Percentiles rank a stretch among this genome's conserved stretches.
Evolutionary conservation across 2,888 invertebrate species (phyloP).

Genomic region (Dynastes grantii): DNA sequence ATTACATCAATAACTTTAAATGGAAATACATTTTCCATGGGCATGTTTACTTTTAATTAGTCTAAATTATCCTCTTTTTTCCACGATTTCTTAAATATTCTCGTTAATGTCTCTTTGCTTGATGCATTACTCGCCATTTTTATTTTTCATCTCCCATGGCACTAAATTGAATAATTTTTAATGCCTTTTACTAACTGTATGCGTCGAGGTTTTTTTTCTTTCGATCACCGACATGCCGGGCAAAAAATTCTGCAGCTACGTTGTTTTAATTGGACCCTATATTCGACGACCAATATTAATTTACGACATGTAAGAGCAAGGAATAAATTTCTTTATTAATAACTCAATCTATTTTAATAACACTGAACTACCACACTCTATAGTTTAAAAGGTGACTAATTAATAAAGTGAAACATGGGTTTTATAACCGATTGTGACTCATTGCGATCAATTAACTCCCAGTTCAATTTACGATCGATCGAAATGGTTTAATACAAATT

Average conservation of each 20-base stretch:
- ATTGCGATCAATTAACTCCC: conserved; percentile 2
- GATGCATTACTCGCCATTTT: conserved; percentile 36
- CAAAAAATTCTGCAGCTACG: conserved; percentile 19
- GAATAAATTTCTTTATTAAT: conserved; percentile 30
- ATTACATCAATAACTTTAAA: conserved; percentile 64
- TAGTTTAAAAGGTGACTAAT: conserved; percentile 22
- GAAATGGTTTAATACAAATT: not conserved
- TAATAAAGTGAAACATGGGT: conserved; percentile 26
- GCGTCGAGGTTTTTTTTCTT: conserved; percentile 1
- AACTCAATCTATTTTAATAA: conserved; percentile 43
- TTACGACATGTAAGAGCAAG: conserved; percentile 16
- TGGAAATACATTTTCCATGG: conserved; percentile 63
- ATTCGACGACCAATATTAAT: conserved; percentile 18
- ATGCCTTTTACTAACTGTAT: conserved; percentile 12
- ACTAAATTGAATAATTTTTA: conserved; percentile 41
- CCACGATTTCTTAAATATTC: conserved; percentile 47
- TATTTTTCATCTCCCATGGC: conserved; percentile 23
- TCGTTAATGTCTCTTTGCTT: conserved; percentile 40
- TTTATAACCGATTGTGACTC: conserved; percentile 6
- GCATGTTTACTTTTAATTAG: conserved; percentile 64
- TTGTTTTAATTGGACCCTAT: conserved; percentile 28
- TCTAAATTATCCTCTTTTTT: conserved; percentile 51
- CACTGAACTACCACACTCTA: conserved; percentile 27
- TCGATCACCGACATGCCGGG: conserved; percentile 1
- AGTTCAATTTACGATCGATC: not conserved